Evolutionary conservation across 2,888 invertebrate species (phyloP), one percentile per base, ranked within the genome.

Genomic region (Agrilus cyanescens): DNA sequence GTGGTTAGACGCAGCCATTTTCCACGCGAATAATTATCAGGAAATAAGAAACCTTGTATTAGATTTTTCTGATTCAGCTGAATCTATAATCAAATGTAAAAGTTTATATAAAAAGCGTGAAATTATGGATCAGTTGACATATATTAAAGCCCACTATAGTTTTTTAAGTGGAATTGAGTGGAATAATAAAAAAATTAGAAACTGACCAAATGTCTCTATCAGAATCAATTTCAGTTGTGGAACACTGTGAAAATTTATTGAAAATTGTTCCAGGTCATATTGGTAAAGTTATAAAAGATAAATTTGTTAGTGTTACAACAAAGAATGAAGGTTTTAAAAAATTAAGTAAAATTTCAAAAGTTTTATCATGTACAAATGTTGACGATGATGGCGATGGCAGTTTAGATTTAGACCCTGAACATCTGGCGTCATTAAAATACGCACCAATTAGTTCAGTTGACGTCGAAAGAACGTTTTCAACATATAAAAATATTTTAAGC

Each of bases 1-100:
- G 10, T 59, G 59, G 58, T 39, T 62, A 7, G 40, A 53, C 7
- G 54, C 58, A 1, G 53, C 53, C n/a, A 43, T 46, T 5, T 62
- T 52, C 43, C 56, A 57, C 38, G 50, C 47, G 7, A 38, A 53
- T 16, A 12, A 50, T 45, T 55, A 46, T 46, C 43, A 50, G 34
- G 43, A 43, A 8, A 44, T 54, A 37, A 47, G 36, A 38, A 29
- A 38, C 32, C 32, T 45, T 3, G 32, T 39, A 16, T 29, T 40
- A 14, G n/a, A 25, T 10, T 29, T 40, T 15, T 16, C n/a, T 12
- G 25, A 20, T 12, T 31, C 13, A 13, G 12, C 12, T 32, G 12
- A 15, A 31, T 15, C 31, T 15, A 15, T 38, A 15, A 15, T 5
- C 4, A n/a, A 38, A 6, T 13, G 20, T 30, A 30, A 38, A 12